Conservation (phyloP, 1,140 invertebrate species). For the Drosophila equinoxialis region DNA sequence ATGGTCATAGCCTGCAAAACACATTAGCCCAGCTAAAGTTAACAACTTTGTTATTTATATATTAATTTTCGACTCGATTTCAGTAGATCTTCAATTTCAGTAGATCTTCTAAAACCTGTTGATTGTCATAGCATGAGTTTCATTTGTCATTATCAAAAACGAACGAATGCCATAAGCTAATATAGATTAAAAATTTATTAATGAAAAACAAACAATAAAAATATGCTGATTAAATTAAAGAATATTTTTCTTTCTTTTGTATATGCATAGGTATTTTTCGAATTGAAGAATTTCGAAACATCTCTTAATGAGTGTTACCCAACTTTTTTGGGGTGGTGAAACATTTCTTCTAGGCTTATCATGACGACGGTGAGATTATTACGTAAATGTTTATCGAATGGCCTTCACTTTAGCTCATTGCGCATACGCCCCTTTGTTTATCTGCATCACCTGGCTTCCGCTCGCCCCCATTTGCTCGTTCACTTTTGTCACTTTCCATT, state of each 20-base stretch:
- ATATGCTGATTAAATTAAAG: background rate
- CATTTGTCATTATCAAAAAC: background rate
- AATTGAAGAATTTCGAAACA: background rate
- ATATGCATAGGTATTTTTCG: background rate
- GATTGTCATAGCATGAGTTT: too few species aligned
- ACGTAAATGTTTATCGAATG: constrained; percentile 37
- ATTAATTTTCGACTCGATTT: too few species aligned
- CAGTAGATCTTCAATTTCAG: too few species aligned
- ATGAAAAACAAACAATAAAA: background rate
- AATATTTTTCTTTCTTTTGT: background rate
- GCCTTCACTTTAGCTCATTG: constrained; percentile 34
- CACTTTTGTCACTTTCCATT: constrained; percentile 41
- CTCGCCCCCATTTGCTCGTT: constrained; percentile 27
- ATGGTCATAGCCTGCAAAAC: too few species aligned
- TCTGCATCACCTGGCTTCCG: background rate
- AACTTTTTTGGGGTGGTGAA: background rate
- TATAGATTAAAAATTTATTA: background rate
- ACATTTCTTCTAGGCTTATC: background rate
- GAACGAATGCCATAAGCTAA: background rate
- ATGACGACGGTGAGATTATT: constrained; percentile 6
- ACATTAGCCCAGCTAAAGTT: too few species aligned
- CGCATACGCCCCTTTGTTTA: constrained; percentile 47
- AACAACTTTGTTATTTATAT: too few species aligned
- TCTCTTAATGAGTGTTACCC: background rate
- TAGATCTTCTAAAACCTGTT: too few species aligned